phyloP scores from a whole-genome alignment of 2,113 vertebrate genomes.

The Hyperoodon ampullatus region DNA sequence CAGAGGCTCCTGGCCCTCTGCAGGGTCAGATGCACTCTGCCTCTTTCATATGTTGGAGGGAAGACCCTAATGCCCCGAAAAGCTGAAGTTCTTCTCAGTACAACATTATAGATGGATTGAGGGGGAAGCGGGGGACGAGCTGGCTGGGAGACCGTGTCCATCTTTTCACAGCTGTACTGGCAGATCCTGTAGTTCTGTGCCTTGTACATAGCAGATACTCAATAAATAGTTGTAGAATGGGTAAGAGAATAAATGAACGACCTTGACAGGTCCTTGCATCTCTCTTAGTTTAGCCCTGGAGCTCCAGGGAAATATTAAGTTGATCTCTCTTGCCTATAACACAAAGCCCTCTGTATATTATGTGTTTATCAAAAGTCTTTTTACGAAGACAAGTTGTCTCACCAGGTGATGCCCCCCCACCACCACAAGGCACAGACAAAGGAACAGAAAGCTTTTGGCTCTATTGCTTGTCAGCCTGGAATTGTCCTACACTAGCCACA shows the following conservation, averaged over 20 bases:
- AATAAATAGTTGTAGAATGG: neutral
- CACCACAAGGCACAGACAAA: neutral
- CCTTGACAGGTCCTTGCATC: neutral
- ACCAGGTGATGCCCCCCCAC: neutral
- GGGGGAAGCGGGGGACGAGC: neutral
- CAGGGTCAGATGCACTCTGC: neutral
- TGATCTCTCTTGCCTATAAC: neutral
- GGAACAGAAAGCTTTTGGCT: neutral
- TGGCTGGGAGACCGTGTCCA: rapidly evolving
- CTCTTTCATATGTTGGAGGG: neutral
- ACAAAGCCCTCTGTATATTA: neutral
- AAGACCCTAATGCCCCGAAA: neutral
- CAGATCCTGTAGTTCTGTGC: neutral
- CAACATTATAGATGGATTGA: too few species aligned
- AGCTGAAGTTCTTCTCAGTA: neutral
- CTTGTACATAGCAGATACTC: neutral
- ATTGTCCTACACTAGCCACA: rapidly evolving
- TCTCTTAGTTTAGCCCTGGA: neutral
- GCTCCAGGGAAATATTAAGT: neutral
- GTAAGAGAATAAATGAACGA: neutral
- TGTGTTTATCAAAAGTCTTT: neutral
- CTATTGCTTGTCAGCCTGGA: neutral
- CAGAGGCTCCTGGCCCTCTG: neutral
- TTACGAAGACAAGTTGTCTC: neutral
- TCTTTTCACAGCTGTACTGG: neutral